phyloP scores from a whole-genome alignment of 2,888 invertebrate species.

The Lithophane ornitopus region DNA sequence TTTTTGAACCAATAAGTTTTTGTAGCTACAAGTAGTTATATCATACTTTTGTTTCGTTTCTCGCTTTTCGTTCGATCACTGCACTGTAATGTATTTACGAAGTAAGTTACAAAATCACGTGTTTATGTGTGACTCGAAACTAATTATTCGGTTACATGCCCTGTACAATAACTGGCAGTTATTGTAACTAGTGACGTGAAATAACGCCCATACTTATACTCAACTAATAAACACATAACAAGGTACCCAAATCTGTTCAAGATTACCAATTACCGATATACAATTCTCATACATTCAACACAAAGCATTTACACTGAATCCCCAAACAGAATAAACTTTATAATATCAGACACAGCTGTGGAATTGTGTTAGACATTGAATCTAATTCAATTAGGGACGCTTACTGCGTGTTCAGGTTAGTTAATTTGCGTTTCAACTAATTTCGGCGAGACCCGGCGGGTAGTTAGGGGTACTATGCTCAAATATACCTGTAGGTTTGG shows the following conservation, averaged over 20 bases:
- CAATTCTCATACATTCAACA: neutral
- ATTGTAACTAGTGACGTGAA: too few relatives aligned
- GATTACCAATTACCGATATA: constrained; percentile 24
- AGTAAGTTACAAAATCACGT: too few relatives aligned
- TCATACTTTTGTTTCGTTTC: too few relatives aligned
- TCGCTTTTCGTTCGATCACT: too few relatives aligned
- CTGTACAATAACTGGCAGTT: too few relatives aligned
- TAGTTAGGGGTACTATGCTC: neutral
- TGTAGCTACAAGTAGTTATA: too few relatives aligned
- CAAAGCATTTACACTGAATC: constrained; percentile 12
- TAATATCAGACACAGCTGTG: constrained; percentile 26
- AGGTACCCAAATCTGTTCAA: constrained; percentile 1
- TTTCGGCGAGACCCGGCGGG: constrained; percentile 4
- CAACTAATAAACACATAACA: neutral
- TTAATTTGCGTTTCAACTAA: constrained; percentile 37
- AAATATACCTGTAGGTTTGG: neutral
- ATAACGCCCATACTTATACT: too few relatives aligned
- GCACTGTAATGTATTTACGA: too few relatives aligned
- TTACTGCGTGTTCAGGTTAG: constrained; percentile 35
- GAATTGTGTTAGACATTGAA: constrained; percentile 24
- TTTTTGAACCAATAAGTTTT: too few relatives aligned
- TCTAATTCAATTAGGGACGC: constrained; percentile 39
- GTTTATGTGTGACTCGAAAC: too few relatives aligned
- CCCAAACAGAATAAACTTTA: constrained; percentile 16
- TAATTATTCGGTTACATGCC: too few relatives aligned